These are phyloP conservation scores for Mus musculus DNA, from an alignment of 2,113 vertebrate species.

Conservation along the genomic window GRCm39 chr16:86448001-86448500, in stretches of 20 bases:
- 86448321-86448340: background rate
- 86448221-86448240: background rate
- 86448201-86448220: background rate
- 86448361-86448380: background rate
- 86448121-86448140: background rate
- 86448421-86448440: background rate
- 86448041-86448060: background rate
- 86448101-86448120: background rate
- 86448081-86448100: background rate
- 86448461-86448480: background rate
- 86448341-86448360: background rate
- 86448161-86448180: background rate
- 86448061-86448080: background rate
- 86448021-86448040: background rate
- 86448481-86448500: background rate
- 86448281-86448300: background rate
- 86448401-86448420: background rate
- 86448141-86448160: background rate
- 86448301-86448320: background rate
- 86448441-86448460: background rate
- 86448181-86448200: background rate
- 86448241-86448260: background rate
- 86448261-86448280: background rate
- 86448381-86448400: background rate
- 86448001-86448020: background rate